Percentiles rank a stretch among this genome's conserved stretches.
Conservation (phyloP, 2,888 invertebrate species). For the Galeopsomyia nigrocyanea region DNA sequence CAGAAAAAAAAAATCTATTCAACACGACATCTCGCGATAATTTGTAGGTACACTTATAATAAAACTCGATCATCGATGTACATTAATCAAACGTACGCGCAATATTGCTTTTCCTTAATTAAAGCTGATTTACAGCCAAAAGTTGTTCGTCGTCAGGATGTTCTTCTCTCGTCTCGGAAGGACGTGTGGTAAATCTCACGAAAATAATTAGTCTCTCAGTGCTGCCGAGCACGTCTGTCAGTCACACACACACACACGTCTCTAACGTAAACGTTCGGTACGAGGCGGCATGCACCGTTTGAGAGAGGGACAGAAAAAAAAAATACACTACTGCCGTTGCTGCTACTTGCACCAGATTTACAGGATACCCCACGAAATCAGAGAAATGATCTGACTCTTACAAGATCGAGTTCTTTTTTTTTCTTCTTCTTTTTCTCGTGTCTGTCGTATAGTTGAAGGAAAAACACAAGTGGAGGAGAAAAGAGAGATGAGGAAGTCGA, state of each 20-base stretch:
- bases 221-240: constrained; percentile 26
- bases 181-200: constrained; percentile 16
- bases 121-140: no score
- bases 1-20: no score
- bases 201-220: constrained; percentile 35
- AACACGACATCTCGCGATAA: no score
- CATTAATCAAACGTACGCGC: no score
- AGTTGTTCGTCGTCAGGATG: neutral
- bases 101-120: no score
- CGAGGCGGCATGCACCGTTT: constrained; percentile 5
- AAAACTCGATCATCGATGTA: no score
- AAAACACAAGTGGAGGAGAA: no score
- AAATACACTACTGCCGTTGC: neutral
- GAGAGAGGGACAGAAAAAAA: constrained; percentile 2
- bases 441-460: no score
- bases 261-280: constrained; percentile 14
- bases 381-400: constrained; percentile 16
- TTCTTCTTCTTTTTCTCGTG: neutral
- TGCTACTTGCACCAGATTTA: constrained; percentile 3
- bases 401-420: neutral
- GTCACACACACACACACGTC: constrained; percentile 19
- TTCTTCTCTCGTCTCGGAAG: constrained; percentile 9
- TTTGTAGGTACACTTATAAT: no score
- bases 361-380: constrained; percentile 12
- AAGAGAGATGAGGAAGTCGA: no score